Percentiles rank a stretch among this genome's conserved stretches.
phyloP scores from a whole-genome alignment of 2,113 vertebrate species.

The Albula goreensis region DNA sequence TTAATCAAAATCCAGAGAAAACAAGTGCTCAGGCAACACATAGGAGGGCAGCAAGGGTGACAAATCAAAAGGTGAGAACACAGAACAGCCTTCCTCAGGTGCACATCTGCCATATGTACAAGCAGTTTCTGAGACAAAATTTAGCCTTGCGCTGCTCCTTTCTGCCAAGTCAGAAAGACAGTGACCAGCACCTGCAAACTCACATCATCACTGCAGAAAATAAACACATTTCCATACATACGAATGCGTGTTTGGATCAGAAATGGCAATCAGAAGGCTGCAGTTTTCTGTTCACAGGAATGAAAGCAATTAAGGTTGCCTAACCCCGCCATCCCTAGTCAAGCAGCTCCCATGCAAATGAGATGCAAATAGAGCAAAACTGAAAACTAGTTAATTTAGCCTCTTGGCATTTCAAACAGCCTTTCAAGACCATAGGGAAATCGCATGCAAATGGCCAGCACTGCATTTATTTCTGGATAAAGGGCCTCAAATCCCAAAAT shows the following conservation, averaged over 20 bases:
- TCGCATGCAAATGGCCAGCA: constrained; percentile 69
- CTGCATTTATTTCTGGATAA: constrained; percentile 49
- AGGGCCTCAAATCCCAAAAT: constrained; percentile 48
- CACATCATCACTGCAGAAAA: neutral
- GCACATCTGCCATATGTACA: neutral
- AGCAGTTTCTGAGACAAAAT: neutral
- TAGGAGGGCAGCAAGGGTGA: neutral
- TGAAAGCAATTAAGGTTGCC: constrained; percentile 66
- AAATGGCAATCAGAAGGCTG: constrained; percentile 56
- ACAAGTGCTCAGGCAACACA: too few species aligned
- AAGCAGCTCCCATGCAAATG: constrained; percentile 72
- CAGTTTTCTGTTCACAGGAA: constrained; percentile 46
- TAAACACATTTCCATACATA: neutral
- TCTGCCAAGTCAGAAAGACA: neutral
- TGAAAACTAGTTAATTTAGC: constrained; percentile 76
- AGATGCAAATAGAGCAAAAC: constrained; percentile 71
- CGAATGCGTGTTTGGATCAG: neutral
- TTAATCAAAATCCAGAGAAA: too few species aligned
- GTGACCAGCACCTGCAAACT: neutral
- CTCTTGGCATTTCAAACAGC: constrained; percentile 75
- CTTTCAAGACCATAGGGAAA: constrained; percentile 69
- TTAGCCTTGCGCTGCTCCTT: neutral
- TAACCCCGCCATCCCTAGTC: constrained; percentile 66
- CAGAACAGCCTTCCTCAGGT: neutral
- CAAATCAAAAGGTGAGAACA: neutral